Percentiles rank a stretch among this genome's conserved stretches.
phyloP scores from a whole-genome alignment of 1,140 invertebrate genomes.

The Lepidostoma basale region DNA sequence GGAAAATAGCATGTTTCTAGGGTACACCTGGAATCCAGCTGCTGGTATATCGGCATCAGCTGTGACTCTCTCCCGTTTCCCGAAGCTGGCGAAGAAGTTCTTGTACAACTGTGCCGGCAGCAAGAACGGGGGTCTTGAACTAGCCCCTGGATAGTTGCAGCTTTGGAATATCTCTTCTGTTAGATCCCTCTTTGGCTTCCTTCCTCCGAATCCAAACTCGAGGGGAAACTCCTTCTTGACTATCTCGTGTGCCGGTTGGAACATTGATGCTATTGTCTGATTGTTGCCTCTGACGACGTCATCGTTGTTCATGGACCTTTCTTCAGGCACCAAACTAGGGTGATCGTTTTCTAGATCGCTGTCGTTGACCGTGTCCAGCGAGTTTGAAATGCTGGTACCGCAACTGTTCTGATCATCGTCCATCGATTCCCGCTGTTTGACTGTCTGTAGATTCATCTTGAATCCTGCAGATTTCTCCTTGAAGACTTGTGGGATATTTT shows the following conservation, averaged over 20 bases:
- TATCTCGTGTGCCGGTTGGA: constrained; percentile 56
- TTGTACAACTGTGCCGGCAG: constrained; percentile 79
- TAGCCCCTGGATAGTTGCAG: constrained; percentile 44
- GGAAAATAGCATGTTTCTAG: constrained; percentile 58
- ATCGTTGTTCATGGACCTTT: constrained; percentile 47
- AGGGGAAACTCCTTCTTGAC: constrained; percentile 61
- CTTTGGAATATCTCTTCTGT: constrained; percentile 53
- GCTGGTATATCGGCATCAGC: constrained; percentile 52
- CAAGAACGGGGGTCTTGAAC: constrained; percentile 61
- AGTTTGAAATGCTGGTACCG: constrained; percentile 43
- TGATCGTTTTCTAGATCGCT: constrained; percentile 57
- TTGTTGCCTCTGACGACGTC: constrained; percentile 29
- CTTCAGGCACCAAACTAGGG: constrained; percentile 48
- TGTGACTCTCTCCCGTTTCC: constrained; percentile 55
- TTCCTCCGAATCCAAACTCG: constrained; percentile 55
- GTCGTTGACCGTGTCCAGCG: constrained; percentile 39
- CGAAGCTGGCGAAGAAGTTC: constrained; percentile 71
- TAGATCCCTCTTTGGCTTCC: constrained; percentile 54
- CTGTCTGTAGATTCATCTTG: constrained; percentile 40
- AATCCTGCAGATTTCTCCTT: constrained; percentile 10
- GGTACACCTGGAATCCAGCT: constrained; percentile 54
- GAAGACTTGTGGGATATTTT: constrained; percentile 5
- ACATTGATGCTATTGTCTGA: constrained; percentile 38
- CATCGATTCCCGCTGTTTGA: constrained; percentile 33
- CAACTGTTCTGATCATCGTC: constrained; percentile 45